These are phyloP conservation scores for Momotus momota DNA, from an alignment of 2,797 vertebrate species.

Conservation along the genomic window DNA sequence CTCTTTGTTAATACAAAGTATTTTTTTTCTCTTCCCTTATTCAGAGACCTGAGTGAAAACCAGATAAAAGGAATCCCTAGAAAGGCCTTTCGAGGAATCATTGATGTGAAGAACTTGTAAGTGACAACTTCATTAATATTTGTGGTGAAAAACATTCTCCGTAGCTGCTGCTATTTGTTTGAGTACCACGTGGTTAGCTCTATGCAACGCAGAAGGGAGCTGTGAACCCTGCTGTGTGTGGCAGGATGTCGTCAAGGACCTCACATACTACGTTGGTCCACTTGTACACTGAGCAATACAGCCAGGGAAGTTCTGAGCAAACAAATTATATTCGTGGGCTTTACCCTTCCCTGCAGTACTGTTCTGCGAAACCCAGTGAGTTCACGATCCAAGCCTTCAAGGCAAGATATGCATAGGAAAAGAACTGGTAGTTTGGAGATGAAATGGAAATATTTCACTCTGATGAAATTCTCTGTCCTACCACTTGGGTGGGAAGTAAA, in stretches of 20 bases:
- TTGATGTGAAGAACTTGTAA: constrained; percentile 98
- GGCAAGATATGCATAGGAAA: not conserved
- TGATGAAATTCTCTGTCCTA: not conserved
- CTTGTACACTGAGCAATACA: not conserved
- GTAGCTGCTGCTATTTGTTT: not conserved
- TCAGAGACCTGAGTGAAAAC: constrained; percentile 97
- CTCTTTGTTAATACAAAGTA: not conserved
- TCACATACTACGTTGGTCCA: rapidly evolving
- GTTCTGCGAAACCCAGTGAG: not conserved
- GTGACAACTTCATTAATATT: constrained; percentile 70
- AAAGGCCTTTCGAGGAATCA: constrained; percentile 96
- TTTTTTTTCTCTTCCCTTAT: constrained; percentile 58
- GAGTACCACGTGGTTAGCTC: rapidly evolving
- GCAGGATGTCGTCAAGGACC: not conserved
- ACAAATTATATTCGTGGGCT: not conserved
- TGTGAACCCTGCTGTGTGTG: not conserved
- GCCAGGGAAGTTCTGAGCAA: not conserved
- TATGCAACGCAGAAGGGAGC: not conserved
- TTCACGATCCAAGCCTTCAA: not conserved
- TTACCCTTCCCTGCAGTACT: not conserved
- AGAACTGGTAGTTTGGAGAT: not conserved
- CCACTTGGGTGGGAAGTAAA: not conserved
- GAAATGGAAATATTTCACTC: not conserved
- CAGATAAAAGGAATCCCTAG: constrained; percentile 96
- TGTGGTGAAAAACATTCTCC: not conserved